phyloP scores from a whole-genome alignment of 2,888 invertebrate genomes.

The Dynastes grantii region DNA sequence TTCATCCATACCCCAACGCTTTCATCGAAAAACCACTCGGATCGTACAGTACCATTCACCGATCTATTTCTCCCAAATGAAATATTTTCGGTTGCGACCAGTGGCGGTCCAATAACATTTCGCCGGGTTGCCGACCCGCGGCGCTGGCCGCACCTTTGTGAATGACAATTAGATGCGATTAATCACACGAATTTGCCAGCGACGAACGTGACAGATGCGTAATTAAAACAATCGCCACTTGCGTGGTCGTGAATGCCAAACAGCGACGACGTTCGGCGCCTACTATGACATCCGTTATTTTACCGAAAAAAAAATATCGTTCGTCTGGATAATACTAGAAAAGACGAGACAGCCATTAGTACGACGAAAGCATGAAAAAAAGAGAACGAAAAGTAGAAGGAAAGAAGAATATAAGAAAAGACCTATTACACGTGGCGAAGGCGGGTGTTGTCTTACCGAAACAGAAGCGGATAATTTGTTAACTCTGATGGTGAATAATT shows the following conservation, averaged over 20 bases:
- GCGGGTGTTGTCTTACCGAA: constrained; percentile 38
- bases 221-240: constrained; percentile 40
- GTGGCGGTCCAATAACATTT: background rate
- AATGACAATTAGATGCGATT: constrained; percentile 46
- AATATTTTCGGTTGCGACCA: constrained; percentile 27
- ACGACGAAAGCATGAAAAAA: constrained; percentile 5
- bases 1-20: background rate
- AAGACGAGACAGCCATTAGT: background rate
- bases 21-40: background rate
- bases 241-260: constrained; percentile 21
- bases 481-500: constrained; percentile 43
- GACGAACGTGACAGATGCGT: constrained; percentile 41
- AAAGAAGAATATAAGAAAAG: background rate
- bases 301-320: constrained; percentile 7
- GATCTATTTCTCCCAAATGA: constrained; percentile 13
- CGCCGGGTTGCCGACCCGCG: background rate
- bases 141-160: constrained; percentile 20
- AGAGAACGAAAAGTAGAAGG: background rate
- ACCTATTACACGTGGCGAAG: constrained; percentile 21
- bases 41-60: background rate
- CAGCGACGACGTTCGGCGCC: constrained; percentile 11
- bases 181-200: constrained; percentile 28
- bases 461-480: constrained; percentile 45
- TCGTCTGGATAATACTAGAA: background rate
- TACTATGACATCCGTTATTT: constrained; percentile 11